Evolutionary conservation across 2,113 vertebrate genomes (phyloP).

Genomic region (Scalopus aquaticus): DNA sequence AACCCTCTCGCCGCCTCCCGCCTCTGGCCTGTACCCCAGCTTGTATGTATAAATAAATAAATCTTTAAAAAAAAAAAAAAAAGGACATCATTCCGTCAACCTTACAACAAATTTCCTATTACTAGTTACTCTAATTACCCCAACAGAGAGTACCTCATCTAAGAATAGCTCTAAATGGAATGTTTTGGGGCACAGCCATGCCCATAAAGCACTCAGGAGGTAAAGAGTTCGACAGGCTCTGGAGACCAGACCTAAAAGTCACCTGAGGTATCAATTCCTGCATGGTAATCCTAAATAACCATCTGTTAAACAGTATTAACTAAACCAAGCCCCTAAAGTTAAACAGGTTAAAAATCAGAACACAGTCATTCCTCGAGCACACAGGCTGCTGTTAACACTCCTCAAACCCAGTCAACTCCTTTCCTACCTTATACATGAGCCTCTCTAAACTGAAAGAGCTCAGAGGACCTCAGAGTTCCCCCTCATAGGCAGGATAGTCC

Average conservation of each 20-base stretch:
- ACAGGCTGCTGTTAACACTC: neutral
- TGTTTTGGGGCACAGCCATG: neutral
- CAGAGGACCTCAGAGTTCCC: neutral
- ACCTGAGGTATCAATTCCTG: neutral
- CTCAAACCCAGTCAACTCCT: neutral
- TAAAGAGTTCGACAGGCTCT: conserved; percentile 28
- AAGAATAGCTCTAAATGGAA: neutral
- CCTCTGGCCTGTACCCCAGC: too few relatives aligned
- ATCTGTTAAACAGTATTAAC: neutral
- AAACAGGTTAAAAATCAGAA: neutral
- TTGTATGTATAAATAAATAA: too few relatives aligned
- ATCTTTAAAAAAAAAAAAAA: too few relatives aligned
- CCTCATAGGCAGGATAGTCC: neutral
- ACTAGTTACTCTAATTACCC: neutral
- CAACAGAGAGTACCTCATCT: neutral
- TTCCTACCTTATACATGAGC: neutral
- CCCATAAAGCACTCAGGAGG: neutral
- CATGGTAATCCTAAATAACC: conserved; percentile 9
- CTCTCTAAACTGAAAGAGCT: conserved; percentile 29
- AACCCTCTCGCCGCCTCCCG: too few relatives aligned
- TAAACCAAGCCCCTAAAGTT: neutral
- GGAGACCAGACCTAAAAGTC: neutral
- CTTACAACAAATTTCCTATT: neutral
- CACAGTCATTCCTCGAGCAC: neutral
- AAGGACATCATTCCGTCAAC: neutral